Evolutionary conservation across 2,888 invertebrate genomes (phyloP).

Genomic region (Mamestra brassicae): DNA sequence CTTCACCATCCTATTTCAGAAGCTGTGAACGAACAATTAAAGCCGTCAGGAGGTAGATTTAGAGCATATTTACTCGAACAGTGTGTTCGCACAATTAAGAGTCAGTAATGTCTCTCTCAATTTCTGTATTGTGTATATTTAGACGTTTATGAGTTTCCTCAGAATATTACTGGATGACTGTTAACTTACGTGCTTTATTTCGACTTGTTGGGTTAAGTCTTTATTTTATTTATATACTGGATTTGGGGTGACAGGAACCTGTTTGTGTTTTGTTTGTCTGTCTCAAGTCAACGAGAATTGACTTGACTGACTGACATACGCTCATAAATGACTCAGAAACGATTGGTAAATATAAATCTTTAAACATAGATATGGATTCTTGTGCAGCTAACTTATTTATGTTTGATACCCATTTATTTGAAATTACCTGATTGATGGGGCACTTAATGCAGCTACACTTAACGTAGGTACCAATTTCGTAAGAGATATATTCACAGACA

Average conservation of each 20-base stretch:
- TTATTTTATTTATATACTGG: slow-evolving; percentile 49
- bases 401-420: not conserved
- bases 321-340: not conserved
- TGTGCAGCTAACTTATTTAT: slow-evolving; percentile 14
- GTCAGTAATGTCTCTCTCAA: slow-evolving; percentile 69
- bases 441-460: slow-evolving; percentile 36
- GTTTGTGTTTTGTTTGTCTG: slow-evolving; percentile 29
- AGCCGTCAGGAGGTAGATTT: slow-evolving; percentile 67
- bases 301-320: not conserved
- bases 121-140: slow-evolving; percentile 75
- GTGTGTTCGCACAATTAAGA: slow-evolving; percentile 76
- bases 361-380: not conserved
- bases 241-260: slow-evolving; percentile 30
- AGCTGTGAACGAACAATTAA: slow-evolving; percentile 66
- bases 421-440: slow-evolving; percentile 44
- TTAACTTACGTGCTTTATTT: slow-evolving; percentile 41
- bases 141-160: slow-evolving; percentile 76
- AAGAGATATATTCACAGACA: slow-evolving; percentile 42
- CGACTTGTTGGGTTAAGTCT: slow-evolving; percentile 45
- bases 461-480: slow-evolving; percentile 14
- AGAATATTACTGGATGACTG: slow-evolving; percentile 61
- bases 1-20: slow-evolving; percentile 58
- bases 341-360: not conserved
- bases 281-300: not conserved
- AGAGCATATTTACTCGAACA: slow-evolving; percentile 59